Evolutionary conservation across 1,140 invertebrate genomes (phyloP).

Genomic region (Harpegnathos saltator): DNA sequence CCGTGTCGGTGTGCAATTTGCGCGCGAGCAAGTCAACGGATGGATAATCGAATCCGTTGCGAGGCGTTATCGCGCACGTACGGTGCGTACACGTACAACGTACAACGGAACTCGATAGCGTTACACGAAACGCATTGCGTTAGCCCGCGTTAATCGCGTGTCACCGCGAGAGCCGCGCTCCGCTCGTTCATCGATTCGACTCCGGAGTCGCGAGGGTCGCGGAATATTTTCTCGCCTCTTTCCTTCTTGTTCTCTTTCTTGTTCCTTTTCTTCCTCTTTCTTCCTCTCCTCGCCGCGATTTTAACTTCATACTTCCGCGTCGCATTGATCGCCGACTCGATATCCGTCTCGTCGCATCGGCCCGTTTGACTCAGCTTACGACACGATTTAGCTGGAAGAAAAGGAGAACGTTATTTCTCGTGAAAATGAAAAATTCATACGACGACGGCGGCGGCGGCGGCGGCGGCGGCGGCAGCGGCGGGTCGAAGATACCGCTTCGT

Average conservation of each 20-base stretch:
- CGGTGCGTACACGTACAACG: no score
- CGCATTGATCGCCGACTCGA: not conserved
- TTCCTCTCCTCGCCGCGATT: no score
- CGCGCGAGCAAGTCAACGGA: not conserved
- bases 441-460: not conserved
- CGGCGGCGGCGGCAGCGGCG: no score
- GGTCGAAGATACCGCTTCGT: not conserved
- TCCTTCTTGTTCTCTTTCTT: no score
- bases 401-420: not conserved
- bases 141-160: slow-evolving; percentile 43
- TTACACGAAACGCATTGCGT: slow-evolving; percentile 46
- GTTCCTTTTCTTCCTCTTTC: no score
- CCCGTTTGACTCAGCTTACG: not conserved
- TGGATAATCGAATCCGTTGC: slow-evolving; percentile 34
- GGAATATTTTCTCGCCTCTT: slow-evolving; percentile 9
- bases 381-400: not conserved
- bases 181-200: slow-evolving; percentile 20
- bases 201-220: not conserved
- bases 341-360: not conserved
- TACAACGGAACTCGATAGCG: slow-evolving; percentile 8
- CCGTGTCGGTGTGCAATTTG: not conserved
- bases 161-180: not conserved
- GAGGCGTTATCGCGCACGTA: slow-evolving; percentile 5
- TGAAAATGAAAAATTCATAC: slow-evolving; percentile 21
- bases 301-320: not conserved